phyloP scores from a whole-genome alignment of 2,888 invertebrate genomes.

The Eubasilissa splendida region DNA sequence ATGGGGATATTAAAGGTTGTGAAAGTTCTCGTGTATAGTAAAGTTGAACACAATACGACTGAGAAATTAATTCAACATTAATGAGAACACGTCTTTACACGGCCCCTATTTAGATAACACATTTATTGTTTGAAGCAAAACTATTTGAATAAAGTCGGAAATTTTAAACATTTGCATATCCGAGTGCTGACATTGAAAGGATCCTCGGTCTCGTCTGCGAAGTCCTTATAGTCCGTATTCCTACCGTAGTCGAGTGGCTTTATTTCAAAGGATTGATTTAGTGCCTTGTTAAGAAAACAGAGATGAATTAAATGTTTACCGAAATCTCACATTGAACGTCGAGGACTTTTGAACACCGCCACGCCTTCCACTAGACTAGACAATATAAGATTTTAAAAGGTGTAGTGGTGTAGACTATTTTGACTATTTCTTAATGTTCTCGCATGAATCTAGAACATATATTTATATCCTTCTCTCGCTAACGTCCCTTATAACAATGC shows the following conservation, averaged over 20 bases:
- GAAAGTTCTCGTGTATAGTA: slow-evolving; percentile 44
- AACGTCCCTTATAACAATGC: too few relatives aligned
- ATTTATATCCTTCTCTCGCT: too few relatives aligned
- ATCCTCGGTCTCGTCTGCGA: not conserved
- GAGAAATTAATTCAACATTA: slow-evolving; percentile 56
- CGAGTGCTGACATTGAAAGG: not conserved
- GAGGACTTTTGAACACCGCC: too few relatives aligned
- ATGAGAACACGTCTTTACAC: slow-evolving; percentile 43
- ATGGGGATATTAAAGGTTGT: slow-evolving; percentile 23
- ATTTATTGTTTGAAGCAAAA: slow-evolving; percentile 31
- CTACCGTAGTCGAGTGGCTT: not conserved
- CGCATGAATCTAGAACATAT: too few relatives aligned
- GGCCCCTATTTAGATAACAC: slow-evolving; percentile 27
- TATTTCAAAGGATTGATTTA: too few relatives aligned
- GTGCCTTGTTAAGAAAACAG: too few relatives aligned
- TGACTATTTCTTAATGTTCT: too few relatives aligned
- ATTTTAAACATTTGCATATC: slow-evolving; percentile 26
- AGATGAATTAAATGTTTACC: too few relatives aligned
- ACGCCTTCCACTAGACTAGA: too few relatives aligned
- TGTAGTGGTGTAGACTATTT: too few relatives aligned
- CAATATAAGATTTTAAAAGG: too few relatives aligned
- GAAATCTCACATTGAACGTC: too few relatives aligned
- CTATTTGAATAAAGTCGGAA: slow-evolving; percentile 30
- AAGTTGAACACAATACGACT: slow-evolving; percentile 46
- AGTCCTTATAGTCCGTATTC: not conserved